Evolutionary conservation across 2,888 invertebrate species (phyloP), one percentile per base, ranked within the genome.

Genomic region (Argynnis bischoffii): DNA sequence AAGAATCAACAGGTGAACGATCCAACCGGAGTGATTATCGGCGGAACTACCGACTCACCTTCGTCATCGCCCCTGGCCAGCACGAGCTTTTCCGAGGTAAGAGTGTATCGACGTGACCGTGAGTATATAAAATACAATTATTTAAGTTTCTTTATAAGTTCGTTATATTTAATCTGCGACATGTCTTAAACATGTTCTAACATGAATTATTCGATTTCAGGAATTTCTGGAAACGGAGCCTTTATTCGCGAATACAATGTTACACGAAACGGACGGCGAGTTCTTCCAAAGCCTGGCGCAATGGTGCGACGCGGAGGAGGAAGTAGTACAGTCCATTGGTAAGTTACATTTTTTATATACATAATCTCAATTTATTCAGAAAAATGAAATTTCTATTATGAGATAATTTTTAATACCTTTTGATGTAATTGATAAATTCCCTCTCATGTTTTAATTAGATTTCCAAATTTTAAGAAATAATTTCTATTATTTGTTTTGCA

Each of bases 241-340:
- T 71, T 78, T 80, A 78, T 82, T 81, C 86, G 88, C 86, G 83
- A 84, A 80, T 84, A 83, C 83, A 82, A 92, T 92, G 92, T 86
- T 85, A 80, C 86, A 87, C 86, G 88, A 88, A 74, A 80, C 90
- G 90, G 89, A 94, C 90, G 93, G 90, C 94, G 95, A 95, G 89
- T 94, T 94, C 90, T 95, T 95, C 93, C 94, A 95, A 93, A 95
- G 95, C 90, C 93, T 95, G 87, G 93, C 91, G 81, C 88, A 88
- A 78, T 95, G 93, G 94, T 95, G 94, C 87, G 92, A 86, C 82
- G 87, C 84, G 83, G 89, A 85, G 83, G 92, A 86, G 90, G 90
- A 86, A 85, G 90, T 79, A 85, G 84, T 81, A 88, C 92, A 84
- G 87, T 88, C 84, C 86, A 91, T 84, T 92, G 93, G 93, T 92